phyloP scores from a whole-genome alignment of 2,113 vertebrate genomes.

The Myxocyprinus asiaticus region DNA sequence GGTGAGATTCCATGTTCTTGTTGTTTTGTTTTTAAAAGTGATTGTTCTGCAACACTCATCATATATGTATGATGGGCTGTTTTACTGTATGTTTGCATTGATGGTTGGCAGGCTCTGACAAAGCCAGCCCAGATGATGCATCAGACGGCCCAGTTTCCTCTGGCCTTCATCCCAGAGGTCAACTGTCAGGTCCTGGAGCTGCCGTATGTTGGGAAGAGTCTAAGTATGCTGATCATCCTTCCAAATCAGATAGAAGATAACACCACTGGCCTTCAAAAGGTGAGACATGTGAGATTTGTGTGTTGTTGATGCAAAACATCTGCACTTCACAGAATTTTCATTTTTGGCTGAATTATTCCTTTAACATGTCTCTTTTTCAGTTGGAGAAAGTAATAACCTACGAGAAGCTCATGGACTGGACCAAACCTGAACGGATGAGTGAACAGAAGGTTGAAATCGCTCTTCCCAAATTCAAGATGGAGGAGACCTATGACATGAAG shows the following conservation, averaged over 20 bases:
- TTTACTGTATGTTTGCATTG: not conserved
- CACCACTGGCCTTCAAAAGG: constrained; percentile 87
- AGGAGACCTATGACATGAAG: constrained; percentile 73
- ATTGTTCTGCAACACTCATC: too few species aligned
- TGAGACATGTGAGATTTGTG: constrained; percentile 58
- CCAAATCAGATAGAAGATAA: constrained; percentile 81
- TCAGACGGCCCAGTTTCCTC: constrained; percentile 74
- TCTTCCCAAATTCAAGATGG: constrained; percentile 75
- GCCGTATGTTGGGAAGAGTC: constrained; percentile 85
- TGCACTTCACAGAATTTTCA: too few species aligned
- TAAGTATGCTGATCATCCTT: constrained; percentile 92
- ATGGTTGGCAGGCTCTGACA: constrained; percentile 75
- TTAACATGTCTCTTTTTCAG: constrained; percentile 59
- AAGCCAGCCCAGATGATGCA: constrained; percentile 89
- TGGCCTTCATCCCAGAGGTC: constrained; percentile 73
- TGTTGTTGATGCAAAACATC: not conserved
- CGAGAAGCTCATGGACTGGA: constrained; percentile 74
- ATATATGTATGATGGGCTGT: not conserved
- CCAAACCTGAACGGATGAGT: constrained; percentile 65
- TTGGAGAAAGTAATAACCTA: constrained; percentile 74
- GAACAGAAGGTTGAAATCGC: constrained; percentile 64
- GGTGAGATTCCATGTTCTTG: constrained; percentile 49
- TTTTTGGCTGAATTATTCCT: not conserved
- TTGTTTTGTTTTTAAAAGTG: not conserved
- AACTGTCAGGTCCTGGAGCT: constrained; percentile 84